Evolutionary conservation across 2,888 invertebrate genomes (phyloP), one percentile per base, ranked within the genome.

Genomic region (Hylaea fasciaria): DNA sequence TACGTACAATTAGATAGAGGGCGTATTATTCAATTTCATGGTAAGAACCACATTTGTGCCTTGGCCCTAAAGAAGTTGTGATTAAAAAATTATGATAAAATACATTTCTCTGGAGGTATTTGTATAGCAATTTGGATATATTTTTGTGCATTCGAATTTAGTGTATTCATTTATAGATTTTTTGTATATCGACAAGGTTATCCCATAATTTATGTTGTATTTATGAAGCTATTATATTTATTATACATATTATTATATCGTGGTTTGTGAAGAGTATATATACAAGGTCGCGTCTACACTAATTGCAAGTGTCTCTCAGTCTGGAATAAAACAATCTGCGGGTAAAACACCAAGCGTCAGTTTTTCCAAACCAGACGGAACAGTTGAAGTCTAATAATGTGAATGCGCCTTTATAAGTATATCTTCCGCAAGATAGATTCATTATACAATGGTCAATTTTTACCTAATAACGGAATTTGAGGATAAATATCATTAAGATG

Each of bases 1-100:
- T 74, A 70, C 69, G 68, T 68, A 62, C 66, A 70, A 66, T 70
- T 82, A 83, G 75, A 65, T 82, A 81, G 76, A 74, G 82, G 82
- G 83, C 80, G 78, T 79, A 76, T 75, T 77, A 77, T 77, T 74
- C 73, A 63, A 67, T 76, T 77, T 79, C 78, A 75, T 60, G 45
- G 73, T 76, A 78, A 80, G 81, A 81, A 84, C 83, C 87, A 89
- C 83, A 83, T 79, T 83, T 84, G 91, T 91, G 91, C 91, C 91
- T 91, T 91, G 81, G 85, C 85, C 87, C 83, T 86, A 82, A 80
- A 32, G 7, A 32, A 82, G 84, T 87, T 87, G 87, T 89, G 87
- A 87, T 87, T 87, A 77, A 48, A 65, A 52, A 66, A 60, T 74
- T 79, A 74, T 72, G 69, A 71, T 72, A 73, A 17, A 73, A 76